These are phyloP conservation scores for Hormaphis cornu DNA, from an alignment of 1,140 invertebrate genomes.

Conservation along the genomic window DNA sequence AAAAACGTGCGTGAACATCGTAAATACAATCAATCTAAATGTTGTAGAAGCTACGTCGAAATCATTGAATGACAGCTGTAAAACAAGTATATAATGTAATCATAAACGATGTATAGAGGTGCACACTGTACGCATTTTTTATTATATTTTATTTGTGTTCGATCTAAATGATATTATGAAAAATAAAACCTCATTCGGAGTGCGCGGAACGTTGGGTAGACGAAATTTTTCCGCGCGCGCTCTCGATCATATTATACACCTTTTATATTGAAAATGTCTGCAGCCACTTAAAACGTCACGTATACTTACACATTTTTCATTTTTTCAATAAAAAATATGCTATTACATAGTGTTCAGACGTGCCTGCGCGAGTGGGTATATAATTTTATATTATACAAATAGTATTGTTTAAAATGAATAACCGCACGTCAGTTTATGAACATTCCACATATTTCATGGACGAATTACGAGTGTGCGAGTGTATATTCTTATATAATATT, in stretches of 20 bases:
- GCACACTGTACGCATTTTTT: too few species aligned
- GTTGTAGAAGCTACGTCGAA: not conserved
- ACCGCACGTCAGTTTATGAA: not conserved
- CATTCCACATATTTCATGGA: slow-evolving; percentile 16
- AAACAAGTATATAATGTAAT: too few species aligned
- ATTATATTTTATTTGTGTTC: too few species aligned
- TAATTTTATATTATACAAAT: not conserved
- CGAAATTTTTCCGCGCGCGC: not conserved
- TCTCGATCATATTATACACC: slow-evolving; percentile 32
- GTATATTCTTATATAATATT: not conserved
- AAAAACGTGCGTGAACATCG: not conserved
- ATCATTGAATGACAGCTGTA: slow-evolving; percentile 19
- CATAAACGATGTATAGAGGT: too few species aligned
- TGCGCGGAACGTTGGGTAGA: not conserved
- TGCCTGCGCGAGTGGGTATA: not conserved
- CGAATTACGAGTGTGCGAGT: slow-evolving; percentile 8
- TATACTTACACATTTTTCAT: too few species aligned
- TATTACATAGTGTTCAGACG: not conserved
- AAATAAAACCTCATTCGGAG: not conserved
- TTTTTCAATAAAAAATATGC: slow-evolving; percentile 11
- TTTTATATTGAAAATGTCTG: slow-evolving; percentile 29
- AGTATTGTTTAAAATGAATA: slow-evolving; percentile 6
- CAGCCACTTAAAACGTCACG: slow-evolving; percentile 27
- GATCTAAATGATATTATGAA: slow-evolving; percentile 13
- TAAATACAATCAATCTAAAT: slow-evolving; percentile 8